Evolutionary conservation across 2,113 vertebrate genomes (phyloP).

Genomic region (Macaca nemestrina): DNA sequence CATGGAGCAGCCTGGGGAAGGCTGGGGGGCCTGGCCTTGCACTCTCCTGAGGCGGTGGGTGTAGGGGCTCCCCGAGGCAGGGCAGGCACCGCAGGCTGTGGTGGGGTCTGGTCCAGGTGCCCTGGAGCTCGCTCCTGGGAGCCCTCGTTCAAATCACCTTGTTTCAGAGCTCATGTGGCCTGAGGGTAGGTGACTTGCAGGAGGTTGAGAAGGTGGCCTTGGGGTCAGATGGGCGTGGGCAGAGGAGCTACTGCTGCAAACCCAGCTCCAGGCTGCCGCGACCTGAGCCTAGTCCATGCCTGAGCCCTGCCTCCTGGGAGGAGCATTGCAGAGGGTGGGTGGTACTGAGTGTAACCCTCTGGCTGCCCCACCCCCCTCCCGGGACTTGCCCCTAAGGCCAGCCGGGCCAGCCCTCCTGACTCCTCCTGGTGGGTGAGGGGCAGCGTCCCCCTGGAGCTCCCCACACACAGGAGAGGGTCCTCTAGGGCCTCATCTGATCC

Average conservation of each 20-base stretch:
- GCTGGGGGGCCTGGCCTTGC: background rate
- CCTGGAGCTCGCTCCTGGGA: background rate
- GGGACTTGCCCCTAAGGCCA: too few species aligned
- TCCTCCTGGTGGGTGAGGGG: background rate
- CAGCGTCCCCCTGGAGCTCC: background rate
- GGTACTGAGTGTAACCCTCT: background rate
- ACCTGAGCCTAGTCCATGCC: too few species aligned
- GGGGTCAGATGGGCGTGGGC: too few species aligned
- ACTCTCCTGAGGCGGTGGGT: background rate
- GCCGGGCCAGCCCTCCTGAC: background rate
- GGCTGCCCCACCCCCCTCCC: background rate
- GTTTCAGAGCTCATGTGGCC: too few species aligned
- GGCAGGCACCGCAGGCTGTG: background rate
- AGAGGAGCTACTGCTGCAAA: too few species aligned
- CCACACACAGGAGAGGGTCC: background rate
- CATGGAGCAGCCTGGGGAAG: background rate
- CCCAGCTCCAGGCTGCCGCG: too few species aligned
- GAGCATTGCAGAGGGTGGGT: background rate
- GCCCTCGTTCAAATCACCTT: background rate
- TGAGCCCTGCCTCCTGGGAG: background rate
- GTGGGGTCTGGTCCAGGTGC: too few species aligned
- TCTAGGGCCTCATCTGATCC: background rate
- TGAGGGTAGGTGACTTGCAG: too few species aligned
- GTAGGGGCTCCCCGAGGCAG: accelerated
- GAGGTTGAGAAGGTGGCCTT: too few species aligned